Percentiles rank a stretch among this genome's conserved stretches.
These are phyloP conservation scores for Sarotherodon lohbergeri DNA, from an alignment of 2,113 vertebrate genomes.

Conservation along the genomic window DNA sequence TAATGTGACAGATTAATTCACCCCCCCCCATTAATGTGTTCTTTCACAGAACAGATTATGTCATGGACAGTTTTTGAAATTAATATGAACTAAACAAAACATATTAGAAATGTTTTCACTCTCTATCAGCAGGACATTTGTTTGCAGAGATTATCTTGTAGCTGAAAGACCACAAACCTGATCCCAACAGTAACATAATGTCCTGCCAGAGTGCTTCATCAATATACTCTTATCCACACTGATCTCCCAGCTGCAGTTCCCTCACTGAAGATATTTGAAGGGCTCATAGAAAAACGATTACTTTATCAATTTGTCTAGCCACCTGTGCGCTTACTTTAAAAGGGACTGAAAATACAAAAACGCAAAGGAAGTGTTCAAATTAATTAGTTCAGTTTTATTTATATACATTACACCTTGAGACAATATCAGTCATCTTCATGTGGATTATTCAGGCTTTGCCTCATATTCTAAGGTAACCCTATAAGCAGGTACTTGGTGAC, in stretches of 20 bases:
- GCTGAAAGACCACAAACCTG: not conserved
- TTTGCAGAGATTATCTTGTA: not conserved
- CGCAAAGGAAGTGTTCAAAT: not conserved
- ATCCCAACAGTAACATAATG: not conserved
- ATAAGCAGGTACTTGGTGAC: not conserved
- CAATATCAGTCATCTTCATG: not conserved
- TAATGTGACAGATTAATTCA: constrained; percentile 20
- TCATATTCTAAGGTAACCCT: not conserved
- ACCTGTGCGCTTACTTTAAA: not conserved
- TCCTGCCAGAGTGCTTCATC: not conserved
- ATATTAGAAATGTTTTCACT: not conserved
- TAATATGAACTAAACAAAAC: not conserved
- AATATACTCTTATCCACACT: not conserved
- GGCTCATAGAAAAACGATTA: not conserved
- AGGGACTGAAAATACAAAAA: not conserved
- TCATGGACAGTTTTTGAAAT: constrained; percentile 5
- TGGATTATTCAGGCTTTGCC: not conserved
- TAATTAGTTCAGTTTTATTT: not conserved
- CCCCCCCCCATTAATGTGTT: not conserved
- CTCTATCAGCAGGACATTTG: not conserved
- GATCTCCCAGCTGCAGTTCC: not conserved
- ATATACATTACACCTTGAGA: not conserved
- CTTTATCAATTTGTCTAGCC: not conserved
- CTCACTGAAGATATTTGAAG: not conserved
- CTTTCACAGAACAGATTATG: constrained; percentile 14